Conservation (phyloP, 2,797 vertebrate species). For the Schizothorax lantsangensis region DNA sequence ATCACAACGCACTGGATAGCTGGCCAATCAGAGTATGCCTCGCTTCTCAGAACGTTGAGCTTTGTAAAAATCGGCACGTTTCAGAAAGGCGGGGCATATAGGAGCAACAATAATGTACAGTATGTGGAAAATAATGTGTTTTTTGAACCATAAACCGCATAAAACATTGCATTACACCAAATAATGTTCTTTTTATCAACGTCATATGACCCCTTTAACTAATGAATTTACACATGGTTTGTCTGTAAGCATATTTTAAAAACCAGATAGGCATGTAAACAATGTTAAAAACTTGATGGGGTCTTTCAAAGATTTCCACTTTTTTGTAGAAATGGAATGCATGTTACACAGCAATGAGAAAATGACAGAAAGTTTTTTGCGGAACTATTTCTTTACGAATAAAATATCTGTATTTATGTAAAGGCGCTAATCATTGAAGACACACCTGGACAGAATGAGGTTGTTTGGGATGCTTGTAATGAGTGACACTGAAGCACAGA, state of each 20-base stretch:
- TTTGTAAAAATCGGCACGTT: no score
- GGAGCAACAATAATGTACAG: no score
- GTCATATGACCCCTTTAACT: neutral
- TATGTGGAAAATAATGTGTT: no score
- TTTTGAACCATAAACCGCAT: no score
- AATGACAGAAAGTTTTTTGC: neutral
- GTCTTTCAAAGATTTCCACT: neutral
- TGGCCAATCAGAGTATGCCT: no score
- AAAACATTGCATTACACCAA: no score
- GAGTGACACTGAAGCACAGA: conserved; percentile 90
- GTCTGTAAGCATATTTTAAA: neutral
- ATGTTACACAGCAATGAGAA: neutral
- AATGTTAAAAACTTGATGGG: neutral
- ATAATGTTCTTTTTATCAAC: no score
- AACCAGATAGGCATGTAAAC: neutral
- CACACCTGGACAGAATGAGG: conserved; percentile 93
- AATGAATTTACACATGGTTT: neutral
- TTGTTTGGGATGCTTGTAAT: conserved; percentile 93
- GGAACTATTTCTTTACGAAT: neutral
- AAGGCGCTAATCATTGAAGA: conserved; percentile 63
- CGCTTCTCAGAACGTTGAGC: no score
- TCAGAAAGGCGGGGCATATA: no score
- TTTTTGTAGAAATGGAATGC: neutral
- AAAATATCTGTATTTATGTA: neutral
- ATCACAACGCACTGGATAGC: no score